A percentile compares a stretch with the other conserved stretches of the same genome.
Conservation (phyloP, 2,888 invertebrate species). For the Dasypolia templi region DNA sequence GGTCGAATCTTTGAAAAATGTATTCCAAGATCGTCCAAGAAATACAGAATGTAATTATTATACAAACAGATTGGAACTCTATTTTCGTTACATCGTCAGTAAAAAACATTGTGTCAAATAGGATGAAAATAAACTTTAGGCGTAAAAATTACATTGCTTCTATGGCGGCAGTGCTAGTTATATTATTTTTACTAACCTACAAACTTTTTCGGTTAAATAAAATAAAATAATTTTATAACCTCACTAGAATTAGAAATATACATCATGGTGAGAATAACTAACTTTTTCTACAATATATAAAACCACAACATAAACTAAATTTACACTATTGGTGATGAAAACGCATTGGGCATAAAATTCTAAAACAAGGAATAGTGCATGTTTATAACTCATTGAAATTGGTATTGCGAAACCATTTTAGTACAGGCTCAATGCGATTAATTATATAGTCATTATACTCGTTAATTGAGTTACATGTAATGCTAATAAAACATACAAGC, state of each 20-base stretch:
- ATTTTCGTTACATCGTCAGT: slow-evolving; percentile 35
- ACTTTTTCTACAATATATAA: slow-evolving; percentile 27
- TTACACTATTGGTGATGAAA: slow-evolving; percentile 53
- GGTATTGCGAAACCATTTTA: slow-evolving; percentile 12
- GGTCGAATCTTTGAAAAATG: slow-evolving; percentile 1
- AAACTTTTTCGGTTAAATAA: slow-evolving; percentile 19
- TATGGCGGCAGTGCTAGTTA: slow-evolving; percentile 35
- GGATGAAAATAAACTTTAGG: slow-evolving; percentile 23
- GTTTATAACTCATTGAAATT: slow-evolving; percentile 13
- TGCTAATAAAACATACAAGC: slow-evolving; percentile 30
- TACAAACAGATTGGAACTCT: slow-evolving; percentile 40
- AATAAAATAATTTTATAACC: slow-evolving; percentile 30
- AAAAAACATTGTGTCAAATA: slow-evolving; percentile 34
- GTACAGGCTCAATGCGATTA: slow-evolving; percentile 15
- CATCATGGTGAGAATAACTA: slow-evolving; percentile 40
- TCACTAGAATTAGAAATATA: slow-evolving; percentile 53
- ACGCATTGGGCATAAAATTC: slow-evolving; percentile 31
- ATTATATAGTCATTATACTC: slow-evolving; percentile 7
- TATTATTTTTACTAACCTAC: slow-evolving; percentile 32
- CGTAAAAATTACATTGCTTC: slow-evolving; percentile 38
- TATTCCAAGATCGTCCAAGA: slow-evolving; percentile 40
- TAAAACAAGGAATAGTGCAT: slow-evolving; percentile 20
- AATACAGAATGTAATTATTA: slow-evolving; percentile 37
- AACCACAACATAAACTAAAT: slow-evolving; percentile 43
- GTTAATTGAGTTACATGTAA: slow-evolving; percentile 7